Percentiles rank a stretch among this genome's conserved stretches.
phyloP scores from a whole-genome alignment of 2,797 vertebrate genomes.

The Discoglossus pictus region DNA sequence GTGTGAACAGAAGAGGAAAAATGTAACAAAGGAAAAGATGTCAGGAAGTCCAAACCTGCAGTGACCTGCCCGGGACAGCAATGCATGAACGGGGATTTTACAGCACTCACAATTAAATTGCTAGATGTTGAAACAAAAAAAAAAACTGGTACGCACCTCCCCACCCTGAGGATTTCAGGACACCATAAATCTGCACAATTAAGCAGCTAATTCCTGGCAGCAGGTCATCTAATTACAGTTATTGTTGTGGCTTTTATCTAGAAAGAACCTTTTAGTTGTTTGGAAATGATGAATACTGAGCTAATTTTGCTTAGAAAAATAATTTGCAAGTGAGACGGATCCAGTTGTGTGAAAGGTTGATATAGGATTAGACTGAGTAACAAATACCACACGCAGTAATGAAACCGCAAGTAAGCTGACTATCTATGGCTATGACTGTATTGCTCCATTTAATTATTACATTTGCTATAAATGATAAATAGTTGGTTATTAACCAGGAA shows the following conservation, averaged over 20 bases:
- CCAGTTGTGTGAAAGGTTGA: neutral
- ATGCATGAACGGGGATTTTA: conserved; percentile 14
- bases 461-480: too few species aligned
- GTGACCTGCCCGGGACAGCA: conserved; percentile 26
- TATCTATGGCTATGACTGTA: too few species aligned
- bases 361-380: neutral
- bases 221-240: conserved; percentile 3
- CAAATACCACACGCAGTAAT: neutral
- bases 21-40: conserved; percentile 21
- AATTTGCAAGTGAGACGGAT: neutral
- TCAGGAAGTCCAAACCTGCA: conserved; percentile 20
- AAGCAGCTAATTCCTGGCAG: neutral
- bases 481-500: too few species aligned
- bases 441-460: too few species aligned
- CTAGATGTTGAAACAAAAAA: conserved; percentile 12
- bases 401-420: too few species aligned
- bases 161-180: conserved; percentile 8
- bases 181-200: conserved; percentile 23
- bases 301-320: neutral
- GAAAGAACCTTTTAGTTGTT: neutral
- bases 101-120: conserved; percentile 13
- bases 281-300: neutral
- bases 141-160: neutral
- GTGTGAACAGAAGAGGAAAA: conserved; percentile 22
- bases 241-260: neutral